Conservation (phyloP, 2,888 invertebrate species). For the Galerucella nymphaeae region DNA sequence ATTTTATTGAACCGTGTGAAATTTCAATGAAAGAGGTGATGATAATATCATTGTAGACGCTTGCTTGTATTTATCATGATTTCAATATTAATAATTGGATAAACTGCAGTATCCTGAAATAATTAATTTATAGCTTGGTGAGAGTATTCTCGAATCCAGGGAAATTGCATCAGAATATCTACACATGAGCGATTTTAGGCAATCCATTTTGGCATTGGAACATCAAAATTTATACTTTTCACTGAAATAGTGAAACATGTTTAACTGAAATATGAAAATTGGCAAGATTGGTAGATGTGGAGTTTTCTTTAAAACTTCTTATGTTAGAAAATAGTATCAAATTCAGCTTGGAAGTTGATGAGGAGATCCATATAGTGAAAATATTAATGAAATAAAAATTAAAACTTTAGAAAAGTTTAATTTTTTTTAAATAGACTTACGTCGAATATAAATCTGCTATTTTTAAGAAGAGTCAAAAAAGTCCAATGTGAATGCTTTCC, state of each 20-base stretch:
- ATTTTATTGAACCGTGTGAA: not conserved
- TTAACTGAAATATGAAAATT: too few species aligned
- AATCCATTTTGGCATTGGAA: not conserved
- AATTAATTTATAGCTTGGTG: slow-evolving; percentile 3
- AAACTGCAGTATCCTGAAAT: not conserved
- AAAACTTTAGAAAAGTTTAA: not conserved
- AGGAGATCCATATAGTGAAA: too few species aligned
- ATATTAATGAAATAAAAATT: too few species aligned
- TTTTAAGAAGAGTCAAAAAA: slow-evolving; percentile 3
- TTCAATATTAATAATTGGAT: slow-evolving; percentile 7
- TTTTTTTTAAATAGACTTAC: not conserved
- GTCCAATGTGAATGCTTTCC: slow-evolving; percentile 27
- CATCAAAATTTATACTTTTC: too few species aligned
- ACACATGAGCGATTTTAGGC: not conserved
- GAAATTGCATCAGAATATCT: not conserved
- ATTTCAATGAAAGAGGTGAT: not conserved
- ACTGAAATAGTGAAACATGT: too few species aligned
- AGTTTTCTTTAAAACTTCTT: too few species aligned
- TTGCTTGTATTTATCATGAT: not conserved
- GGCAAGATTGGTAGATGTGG: too few species aligned
- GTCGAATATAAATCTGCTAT: slow-evolving; percentile 2
- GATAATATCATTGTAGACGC: not conserved
- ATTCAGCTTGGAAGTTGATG: too few species aligned
- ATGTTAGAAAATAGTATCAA: too few species aligned
- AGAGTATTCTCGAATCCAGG: not conserved